These are phyloP conservation scores for Rhysida immarginata DNA, from an alignment of 1,140 invertebrate genomes.

Conservation along the genomic window DNA sequence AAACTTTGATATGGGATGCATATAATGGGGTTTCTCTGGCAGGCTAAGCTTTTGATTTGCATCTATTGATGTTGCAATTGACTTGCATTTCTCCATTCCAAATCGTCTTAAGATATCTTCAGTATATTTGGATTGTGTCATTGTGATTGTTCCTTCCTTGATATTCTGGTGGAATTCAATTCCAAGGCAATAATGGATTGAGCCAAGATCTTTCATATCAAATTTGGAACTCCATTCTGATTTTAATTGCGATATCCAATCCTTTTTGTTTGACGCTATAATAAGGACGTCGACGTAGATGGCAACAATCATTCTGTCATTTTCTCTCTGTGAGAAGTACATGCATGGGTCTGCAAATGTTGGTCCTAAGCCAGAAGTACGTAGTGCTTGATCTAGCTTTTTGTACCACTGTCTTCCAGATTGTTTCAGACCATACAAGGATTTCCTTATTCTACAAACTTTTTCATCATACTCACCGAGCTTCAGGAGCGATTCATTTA, in stretches of 20 bases:
- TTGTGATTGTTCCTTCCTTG: background rate
- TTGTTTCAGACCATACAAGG: conserved; percentile 25
- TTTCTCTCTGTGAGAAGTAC: background rate
- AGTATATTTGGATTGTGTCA: conserved; percentile 20
- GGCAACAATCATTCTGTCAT: background rate
- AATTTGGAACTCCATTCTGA: background rate
- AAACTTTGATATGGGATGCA: too few species aligned
- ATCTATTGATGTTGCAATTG: too few species aligned
- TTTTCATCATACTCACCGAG: background rate
- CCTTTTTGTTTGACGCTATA: background rate
- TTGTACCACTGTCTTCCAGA: conserved; percentile 12
- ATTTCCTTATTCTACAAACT: conserved; percentile 17
- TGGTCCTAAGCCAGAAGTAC: conserved; percentile 8
- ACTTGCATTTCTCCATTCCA: too few species aligned
- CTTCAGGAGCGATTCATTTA: background rate
- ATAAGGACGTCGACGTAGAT: conserved; percentile 14
- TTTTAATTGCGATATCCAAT: background rate
- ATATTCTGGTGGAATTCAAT: conserved; percentile 4
- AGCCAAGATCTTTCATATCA: conserved; percentile 11
- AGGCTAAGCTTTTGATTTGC: too few species aligned
- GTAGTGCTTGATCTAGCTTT: conserved; percentile 8
- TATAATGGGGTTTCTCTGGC: too few species aligned
- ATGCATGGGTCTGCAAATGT: background rate
- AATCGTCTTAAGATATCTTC: too few species aligned
- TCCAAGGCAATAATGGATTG: conserved; percentile 8